Evolutionary conservation across 2,888 invertebrate genomes (phyloP), one percentile per base, ranked within the genome.

Genomic region (Megastigmus dorsalis): DNA sequence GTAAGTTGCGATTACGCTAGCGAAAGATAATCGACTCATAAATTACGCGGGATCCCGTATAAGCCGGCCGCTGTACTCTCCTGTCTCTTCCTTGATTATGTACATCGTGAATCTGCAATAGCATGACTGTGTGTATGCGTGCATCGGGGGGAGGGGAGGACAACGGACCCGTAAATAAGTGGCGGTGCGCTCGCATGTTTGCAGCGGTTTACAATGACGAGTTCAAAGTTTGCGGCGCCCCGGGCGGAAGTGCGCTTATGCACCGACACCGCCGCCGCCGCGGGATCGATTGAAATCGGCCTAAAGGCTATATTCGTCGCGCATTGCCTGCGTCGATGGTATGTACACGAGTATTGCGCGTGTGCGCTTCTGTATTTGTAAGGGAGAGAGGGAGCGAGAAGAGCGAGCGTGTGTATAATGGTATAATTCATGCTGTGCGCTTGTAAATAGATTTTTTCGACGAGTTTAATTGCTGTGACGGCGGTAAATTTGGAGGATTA

Each of bases 151-250:
- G 50, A 23, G 30, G 18, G 13, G n/a, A 20, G 15, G 1, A 7
- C 36, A 6, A n/a, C 18, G 30, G 59, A 41, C 15, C 23, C 13
- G n/a, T 20, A 9, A 9, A n/a, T 13, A 20, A 9, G 18, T 15
- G 20, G 33, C 33, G 36, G 55, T 55, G 55, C 55, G 55, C 36
- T 15, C 33, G 36, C 41, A 50, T n/a, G n/a, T n/a, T n/a, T n/a
- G n/a, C n/a, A n/a, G n/a, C 50, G 36, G 23, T 30, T 57, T 15
- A 48, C 67, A 57, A 57, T 50, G 38, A 65, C 63, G 65, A 52
- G 66, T 66, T 73, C 59, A 66, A 73, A 73, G 59, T 73, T 65
- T 52, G 72, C 66, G 72, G 41, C 65, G 65, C 60, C 72, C 33
- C 26, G 33, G 66, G 66, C 66, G 66, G 72, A 73, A 59, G 55